Conservation (phyloP, 2,113 vertebrate species). For the Salminus brasiliensis region DNA sequence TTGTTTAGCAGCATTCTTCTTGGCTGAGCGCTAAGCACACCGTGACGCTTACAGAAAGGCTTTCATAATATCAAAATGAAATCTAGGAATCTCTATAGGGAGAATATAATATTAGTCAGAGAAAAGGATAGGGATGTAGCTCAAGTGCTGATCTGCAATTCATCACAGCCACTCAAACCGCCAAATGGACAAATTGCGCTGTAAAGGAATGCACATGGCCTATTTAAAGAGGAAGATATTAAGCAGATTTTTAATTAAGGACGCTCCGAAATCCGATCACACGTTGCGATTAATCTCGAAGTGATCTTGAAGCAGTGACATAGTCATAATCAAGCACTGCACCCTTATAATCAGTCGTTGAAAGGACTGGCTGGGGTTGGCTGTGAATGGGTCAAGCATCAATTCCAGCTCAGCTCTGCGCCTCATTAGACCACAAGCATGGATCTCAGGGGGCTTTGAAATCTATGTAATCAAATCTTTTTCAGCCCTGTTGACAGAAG, state of each 20-base stretch:
- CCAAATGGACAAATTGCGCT: not conserved
- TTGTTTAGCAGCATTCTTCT: constrained; percentile 5
- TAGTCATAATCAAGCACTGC: constrained; percentile 1
- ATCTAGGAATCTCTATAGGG: not conserved
- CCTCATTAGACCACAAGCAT: constrained; percentile 42
- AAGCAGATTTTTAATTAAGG: constrained; percentile 1
- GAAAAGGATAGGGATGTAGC: not conserved
- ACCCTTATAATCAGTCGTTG: constrained; percentile 39
- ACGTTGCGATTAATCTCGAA: constrained; percentile 1
- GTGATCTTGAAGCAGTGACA: constrained; percentile 6
- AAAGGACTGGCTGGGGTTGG: constrained; percentile 34
- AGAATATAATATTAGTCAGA: not conserved
- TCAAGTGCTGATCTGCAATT: not conserved
- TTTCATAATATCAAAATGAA: not conserved
- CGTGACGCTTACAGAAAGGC: not conserved
- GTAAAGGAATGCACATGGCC: not conserved
- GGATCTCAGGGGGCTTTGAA: constrained; percentile 23
- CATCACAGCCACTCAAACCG: not conserved
- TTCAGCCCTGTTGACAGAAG: constrained; percentile 17
- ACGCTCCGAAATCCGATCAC: not conserved
- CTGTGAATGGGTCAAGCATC: constrained; percentile 1
- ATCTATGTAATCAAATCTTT: constrained; percentile 32
- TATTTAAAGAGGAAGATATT: not conserved
- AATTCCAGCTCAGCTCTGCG: constrained; percentile 22
- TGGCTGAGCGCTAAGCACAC: constrained; percentile 6